phyloP scores from a whole-genome alignment of 2,113 vertebrate genomes.

The Cebidichthys violaceus region DNA sequence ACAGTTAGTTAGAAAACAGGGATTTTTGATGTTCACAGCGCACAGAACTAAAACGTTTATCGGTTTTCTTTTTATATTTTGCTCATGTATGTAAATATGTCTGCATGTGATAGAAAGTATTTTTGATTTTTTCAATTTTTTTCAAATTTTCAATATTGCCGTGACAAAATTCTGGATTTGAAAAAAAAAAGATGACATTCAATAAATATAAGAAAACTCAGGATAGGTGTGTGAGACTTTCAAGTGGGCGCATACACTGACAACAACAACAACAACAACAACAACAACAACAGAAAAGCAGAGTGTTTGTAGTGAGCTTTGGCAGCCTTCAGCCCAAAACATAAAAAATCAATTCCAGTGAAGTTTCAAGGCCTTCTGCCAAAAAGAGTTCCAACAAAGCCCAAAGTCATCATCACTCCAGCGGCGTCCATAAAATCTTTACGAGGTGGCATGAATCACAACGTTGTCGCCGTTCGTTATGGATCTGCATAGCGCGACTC shows the following conservation, averaged over 20 bases:
- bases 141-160: too few species aligned
- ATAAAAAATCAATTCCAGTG: constrained; percentile 20
- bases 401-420: constrained; percentile 39
- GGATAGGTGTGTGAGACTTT: neutral
- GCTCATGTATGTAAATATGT: neutral
- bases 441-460: constrained; percentile 33
- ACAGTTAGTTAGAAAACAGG: constrained; percentile 41
- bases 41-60: constrained; percentile 7
- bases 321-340: constrained; percentile 11
- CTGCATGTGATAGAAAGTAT: neutral
- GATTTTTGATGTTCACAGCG: constrained; percentile 36
- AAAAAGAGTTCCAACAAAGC: constrained; percentile 28
- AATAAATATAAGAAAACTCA: neutral
- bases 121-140: too few species aligned
- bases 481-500: constrained; percentile 51
- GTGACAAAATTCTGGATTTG: neutral
- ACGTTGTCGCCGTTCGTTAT: neutral
- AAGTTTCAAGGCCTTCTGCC: constrained; percentile 19
- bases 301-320: neutral
- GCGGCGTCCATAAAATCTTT: constrained; percentile 28
- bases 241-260: neutral
- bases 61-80: neutral
- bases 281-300: too few species aligned
- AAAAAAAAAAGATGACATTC: neutral
- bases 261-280: constrained; percentile 27